phyloP scores from a whole-genome alignment of 2,797 vertebrate species.

The Catamblyrhynchus diadema region DNA sequence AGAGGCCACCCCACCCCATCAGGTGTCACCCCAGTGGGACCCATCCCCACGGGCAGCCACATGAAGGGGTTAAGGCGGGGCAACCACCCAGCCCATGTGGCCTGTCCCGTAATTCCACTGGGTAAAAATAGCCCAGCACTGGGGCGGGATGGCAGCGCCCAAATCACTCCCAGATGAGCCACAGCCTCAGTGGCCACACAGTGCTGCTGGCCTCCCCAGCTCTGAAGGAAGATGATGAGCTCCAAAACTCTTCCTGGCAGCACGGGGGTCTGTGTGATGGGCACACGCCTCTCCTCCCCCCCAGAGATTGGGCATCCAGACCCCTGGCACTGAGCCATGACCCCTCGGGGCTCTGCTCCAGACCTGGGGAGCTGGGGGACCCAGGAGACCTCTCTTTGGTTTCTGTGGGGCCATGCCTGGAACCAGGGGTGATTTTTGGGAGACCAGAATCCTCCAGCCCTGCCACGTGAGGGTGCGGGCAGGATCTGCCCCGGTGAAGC shows the following conservation, averaged over 20 bases:
- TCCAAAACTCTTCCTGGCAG: background rate
- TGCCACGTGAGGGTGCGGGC: background rate
- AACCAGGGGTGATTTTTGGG: background rate
- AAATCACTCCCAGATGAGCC: constrained; percentile 73
- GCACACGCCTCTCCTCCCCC: rapidly evolving
- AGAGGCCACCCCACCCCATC: background rate
- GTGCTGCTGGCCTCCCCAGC: background rate
- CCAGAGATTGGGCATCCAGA: rapidly evolving
- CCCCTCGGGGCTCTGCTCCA: rapidly evolving
- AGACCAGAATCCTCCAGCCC: background rate
- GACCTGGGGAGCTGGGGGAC: background rate
- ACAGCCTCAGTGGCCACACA: background rate
- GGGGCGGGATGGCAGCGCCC: background rate
- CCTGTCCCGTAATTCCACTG: constrained; percentile 59
- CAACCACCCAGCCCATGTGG: background rate
- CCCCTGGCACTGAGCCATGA: rapidly evolving
- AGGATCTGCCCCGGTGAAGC: background rate
- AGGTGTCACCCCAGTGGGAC: background rate
- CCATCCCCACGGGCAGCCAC: background rate
- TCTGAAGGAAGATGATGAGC: background rate
- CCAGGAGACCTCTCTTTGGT: background rate
- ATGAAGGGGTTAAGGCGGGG: constrained; percentile 2
- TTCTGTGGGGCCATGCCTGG: background rate
- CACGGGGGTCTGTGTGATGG: background rate
- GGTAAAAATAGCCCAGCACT: constrained; percentile 65